Evolutionary conservation across 2,113 vertebrate species (phyloP).

Genomic region (Pachypanchax playfairii): DNA sequence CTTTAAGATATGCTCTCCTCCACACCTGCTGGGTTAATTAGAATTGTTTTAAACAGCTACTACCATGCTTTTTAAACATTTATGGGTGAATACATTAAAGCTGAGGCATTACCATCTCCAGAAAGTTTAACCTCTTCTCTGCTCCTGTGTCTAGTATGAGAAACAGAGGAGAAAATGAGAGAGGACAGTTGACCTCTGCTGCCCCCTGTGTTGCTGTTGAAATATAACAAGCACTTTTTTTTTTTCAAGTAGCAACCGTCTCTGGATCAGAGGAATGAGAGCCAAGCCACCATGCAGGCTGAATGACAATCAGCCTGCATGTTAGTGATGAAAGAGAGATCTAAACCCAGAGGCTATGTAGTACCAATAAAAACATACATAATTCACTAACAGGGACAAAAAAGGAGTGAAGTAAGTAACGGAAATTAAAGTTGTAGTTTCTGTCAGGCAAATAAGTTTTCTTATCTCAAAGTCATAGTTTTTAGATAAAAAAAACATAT

Average conservation of each 20-base stretch:
- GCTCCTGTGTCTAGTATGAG: constrained; percentile 30
- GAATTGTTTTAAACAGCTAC: constrained; percentile 78
- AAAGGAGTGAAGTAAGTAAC: constrained; percentile 35
- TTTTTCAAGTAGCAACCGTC: constrained; percentile 47
- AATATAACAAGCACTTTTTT: constrained; percentile 65
- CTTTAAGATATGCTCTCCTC: constrained; percentile 63
- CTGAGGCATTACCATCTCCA: constrained; percentile 70
- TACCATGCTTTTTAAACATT: constrained; percentile 80
- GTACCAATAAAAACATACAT: constrained; percentile 68
- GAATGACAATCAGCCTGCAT: constrained; percentile 71
- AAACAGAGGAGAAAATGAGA: constrained; percentile 28
- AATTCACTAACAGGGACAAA: constrained; percentile 58
- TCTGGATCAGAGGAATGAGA: constrained; percentile 57
- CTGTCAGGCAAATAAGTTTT: constrained; percentile 25
- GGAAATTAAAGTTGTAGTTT: constrained; percentile 41
- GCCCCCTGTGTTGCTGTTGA: constrained; percentile 70
- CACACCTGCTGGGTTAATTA: constrained; percentile 81
- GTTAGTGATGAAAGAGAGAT: constrained; percentile 51
- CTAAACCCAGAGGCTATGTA: constrained; percentile 55
- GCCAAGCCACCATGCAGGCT: constrained; percentile 47
- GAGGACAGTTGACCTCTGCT: constrained; percentile 74
- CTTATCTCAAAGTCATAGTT: constrained; percentile 15
- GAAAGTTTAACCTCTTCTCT: constrained; percentile 66
- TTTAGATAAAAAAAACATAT: background rate
- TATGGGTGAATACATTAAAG: constrained; percentile 77